Evolutionary conservation across 2,888 invertebrate genomes (phyloP).

Genomic region (Acanthopleura granulata): DNA sequence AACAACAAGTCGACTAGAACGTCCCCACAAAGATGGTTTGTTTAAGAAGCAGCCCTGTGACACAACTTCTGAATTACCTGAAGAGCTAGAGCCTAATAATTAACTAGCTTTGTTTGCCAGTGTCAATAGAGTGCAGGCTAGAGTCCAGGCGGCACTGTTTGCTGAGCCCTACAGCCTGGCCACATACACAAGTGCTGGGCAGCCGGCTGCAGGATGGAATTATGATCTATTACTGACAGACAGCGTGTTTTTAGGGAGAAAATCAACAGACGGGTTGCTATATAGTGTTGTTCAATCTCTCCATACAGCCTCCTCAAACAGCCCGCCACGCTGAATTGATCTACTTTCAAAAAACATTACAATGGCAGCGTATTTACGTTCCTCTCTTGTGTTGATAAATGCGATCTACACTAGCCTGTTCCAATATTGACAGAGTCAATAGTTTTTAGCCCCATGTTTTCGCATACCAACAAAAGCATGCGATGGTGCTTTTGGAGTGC

Average conservation of each 20-base stretch:
- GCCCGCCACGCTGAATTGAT: neutral
- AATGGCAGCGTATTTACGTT: conserved; percentile 10
- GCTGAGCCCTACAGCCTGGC: neutral
- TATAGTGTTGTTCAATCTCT: conserved; percentile 16
- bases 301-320: neutral
- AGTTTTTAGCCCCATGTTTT: conserved; percentile 17
- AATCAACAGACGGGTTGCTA: conserved; percentile 12
- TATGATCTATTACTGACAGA: conserved; percentile 5
- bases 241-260: neutral
- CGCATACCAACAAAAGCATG: conserved; percentile 20
- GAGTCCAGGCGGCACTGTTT: neutral
- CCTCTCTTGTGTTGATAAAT: conserved; percentile 16
- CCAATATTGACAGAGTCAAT: conserved; percentile 16
- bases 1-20: too few relatives aligned
- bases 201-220: neutral
- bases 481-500: conserved; percentile 19
- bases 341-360: conserved; percentile 13
- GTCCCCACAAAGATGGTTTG: too few relatives aligned
- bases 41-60: too few relatives aligned
- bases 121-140: conserved; percentile 11
- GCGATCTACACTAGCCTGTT: neutral
- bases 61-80: neutral
- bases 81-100: conserved; percentile 6
- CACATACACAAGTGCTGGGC: too few relatives aligned
- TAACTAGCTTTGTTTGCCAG: conserved; percentile 2